Percentiles rank a stretch among this genome's conserved stretches.
These are phyloP conservation scores for Erebia aethiops DNA, from an alignment of 2,888 invertebrate species.

Conservation along the genomic window DNA sequence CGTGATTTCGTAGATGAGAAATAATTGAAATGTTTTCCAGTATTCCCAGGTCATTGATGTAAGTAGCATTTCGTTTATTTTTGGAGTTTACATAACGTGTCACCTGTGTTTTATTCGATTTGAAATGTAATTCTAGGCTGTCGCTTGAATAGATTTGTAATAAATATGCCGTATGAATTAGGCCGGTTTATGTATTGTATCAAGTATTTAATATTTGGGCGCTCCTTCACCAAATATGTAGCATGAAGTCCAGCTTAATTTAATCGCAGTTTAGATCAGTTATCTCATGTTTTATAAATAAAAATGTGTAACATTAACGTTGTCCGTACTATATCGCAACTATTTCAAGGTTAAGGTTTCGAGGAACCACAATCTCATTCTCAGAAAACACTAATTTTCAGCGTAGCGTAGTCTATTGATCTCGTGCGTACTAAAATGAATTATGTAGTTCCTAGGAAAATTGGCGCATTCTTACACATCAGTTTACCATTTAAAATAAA, in stretches of 20 bases:
- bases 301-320: background rate
- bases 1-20: constrained; percentile 61
- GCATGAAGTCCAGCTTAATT: background rate
- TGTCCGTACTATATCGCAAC: background rate
- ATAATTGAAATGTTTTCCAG: constrained; percentile 76
- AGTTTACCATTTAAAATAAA: too few species aligned
- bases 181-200: background rate
- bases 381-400: constrained; percentile 11
- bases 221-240: background rate
- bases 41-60: constrained; percentile 75
- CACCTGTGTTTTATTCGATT: constrained; percentile 71
- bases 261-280: background rate
- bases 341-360: constrained; percentile 16
- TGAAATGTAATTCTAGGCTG: constrained; percentile 53
- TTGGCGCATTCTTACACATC: background rate
- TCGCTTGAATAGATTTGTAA: constrained; percentile 14
- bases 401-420: constrained; percentile 13
- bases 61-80: constrained; percentile 74
- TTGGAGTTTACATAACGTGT: constrained; percentile 80
- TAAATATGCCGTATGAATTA: background rate
- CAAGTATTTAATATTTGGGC: background rate
- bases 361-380: background rate
- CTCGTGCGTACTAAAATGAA: background rate
- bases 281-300: background rate
- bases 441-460: background rate